These are phyloP conservation scores for Caenorhabditis wallacei DNA, from an alignment of 2,888 invertebrate species.

Conservation along the genomic window DNA sequence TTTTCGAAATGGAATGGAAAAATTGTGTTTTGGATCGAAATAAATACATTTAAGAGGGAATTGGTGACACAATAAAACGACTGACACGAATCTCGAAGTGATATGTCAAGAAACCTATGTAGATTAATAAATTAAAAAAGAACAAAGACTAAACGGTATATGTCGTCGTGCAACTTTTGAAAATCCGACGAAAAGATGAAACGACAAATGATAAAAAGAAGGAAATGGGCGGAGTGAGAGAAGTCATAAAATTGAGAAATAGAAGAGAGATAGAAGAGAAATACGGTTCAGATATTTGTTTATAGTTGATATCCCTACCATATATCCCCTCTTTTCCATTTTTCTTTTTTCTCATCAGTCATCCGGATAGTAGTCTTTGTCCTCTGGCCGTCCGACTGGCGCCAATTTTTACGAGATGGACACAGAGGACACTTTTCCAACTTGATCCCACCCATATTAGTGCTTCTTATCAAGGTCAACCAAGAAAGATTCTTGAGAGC, in stretches of 20 bases:
- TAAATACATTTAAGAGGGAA: no score
- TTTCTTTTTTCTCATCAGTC: constrained; percentile 22
- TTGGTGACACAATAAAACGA: no score
- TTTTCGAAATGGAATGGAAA: no score
- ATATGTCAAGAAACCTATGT: background rate
- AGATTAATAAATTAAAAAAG: constrained; percentile 19
- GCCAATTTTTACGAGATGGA: constrained; percentile 57
- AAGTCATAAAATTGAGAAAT: constrained; percentile 27
- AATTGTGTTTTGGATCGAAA: background rate
- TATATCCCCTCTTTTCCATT: constrained; percentile 9
- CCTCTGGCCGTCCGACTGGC: constrained; percentile 61
- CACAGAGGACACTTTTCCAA: constrained; percentile 46
- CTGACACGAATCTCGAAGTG: background rate
- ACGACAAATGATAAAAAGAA: constrained; percentile 6
- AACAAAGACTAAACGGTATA: constrained; percentile 37
- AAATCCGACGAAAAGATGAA: constrained; percentile 25
- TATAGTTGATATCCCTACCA: constrained; percentile 33
- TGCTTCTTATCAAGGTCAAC: constrained; percentile 45
- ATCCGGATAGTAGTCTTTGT: constrained; percentile 61
- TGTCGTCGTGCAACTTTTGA: constrained; percentile 44
- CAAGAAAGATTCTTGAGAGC: constrained; percentile 19
- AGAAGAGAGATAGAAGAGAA: constrained; percentile 37
- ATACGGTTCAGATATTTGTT: constrained; percentile 51
- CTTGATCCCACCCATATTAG: constrained; percentile 49
- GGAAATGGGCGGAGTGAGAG: constrained; percentile 22